Evolutionary conservation across 2,888 invertebrate species (phyloP).

Genomic region (Rapana venosa): DNA sequence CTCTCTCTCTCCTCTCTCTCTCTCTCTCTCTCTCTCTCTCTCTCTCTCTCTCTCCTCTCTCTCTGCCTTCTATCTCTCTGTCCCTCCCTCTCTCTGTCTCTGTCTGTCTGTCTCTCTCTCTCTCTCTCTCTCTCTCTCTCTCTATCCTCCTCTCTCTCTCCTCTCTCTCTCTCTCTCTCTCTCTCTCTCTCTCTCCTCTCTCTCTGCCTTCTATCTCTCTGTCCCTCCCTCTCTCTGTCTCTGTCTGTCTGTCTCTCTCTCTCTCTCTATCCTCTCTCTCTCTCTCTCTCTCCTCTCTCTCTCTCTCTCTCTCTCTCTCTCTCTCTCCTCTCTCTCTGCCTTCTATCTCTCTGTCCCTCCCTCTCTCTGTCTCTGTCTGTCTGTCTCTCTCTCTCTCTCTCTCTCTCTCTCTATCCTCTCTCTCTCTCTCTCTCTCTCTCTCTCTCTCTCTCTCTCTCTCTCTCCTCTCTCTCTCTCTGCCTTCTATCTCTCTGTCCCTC

Average conservation of each 20-base stretch:
- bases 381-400: neutral
- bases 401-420: too few species aligned
- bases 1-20: neutral
- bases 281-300: too few species aligned
- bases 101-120: neutral
- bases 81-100: slow-evolving; percentile 14
- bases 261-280: neutral
- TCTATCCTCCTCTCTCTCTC: too few species aligned
- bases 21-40: neutral
- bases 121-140: slow-evolving; percentile 10
- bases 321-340: slow-evolving; percentile 3
- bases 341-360: neutral
- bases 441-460: too few species aligned
- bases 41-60: neutral
- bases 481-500: neutral
- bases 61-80: neutral
- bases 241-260: slow-evolving; percentile 38
- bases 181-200: slow-evolving; percentile 1
- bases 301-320: slow-evolving; percentile 5
- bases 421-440: too few species aligned
- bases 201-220: neutral
- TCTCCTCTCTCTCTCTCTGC: neutral
- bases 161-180: slow-evolving; percentile 4
- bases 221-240: slow-evolving; percentile 26
- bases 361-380: neutral